Percentiles rank a stretch among this genome's conserved stretches.
These are phyloP conservation scores for Uropetala carovei DNA, from an alignment of 2,888 invertebrate genomes.

Conservation along the genomic window DNA sequence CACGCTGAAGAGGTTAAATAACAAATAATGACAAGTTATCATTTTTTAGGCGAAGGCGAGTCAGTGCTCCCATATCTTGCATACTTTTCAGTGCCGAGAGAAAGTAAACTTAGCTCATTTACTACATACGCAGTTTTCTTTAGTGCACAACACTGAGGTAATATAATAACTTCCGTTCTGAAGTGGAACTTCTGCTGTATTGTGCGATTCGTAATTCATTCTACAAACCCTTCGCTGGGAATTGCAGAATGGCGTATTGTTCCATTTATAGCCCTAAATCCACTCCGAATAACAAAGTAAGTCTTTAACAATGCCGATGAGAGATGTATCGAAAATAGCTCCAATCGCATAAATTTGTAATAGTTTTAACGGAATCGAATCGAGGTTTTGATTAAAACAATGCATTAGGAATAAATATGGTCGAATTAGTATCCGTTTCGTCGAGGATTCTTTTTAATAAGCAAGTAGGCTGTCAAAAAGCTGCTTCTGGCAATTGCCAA, in stretches of 20 bases:
- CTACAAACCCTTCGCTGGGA: not conserved
- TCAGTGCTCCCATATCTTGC: slow-evolving; percentile 37
- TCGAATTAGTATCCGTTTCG: no score
- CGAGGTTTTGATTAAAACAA: no score
- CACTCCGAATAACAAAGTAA: not conserved
- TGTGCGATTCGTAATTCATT: not conserved
- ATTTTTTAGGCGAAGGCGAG: not conserved
- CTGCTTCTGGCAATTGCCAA: not conserved
- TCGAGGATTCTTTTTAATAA: no score
- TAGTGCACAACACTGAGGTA: not conserved
- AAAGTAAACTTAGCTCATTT: not conserved
- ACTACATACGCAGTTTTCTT: not conserved
- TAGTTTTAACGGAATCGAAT: no score
- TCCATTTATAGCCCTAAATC: not conserved
- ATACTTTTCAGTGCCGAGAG: not conserved
- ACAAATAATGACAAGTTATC: slow-evolving; percentile 27
- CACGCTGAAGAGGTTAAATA: slow-evolving; percentile 2
- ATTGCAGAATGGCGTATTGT: not conserved
- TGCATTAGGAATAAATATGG: no score
- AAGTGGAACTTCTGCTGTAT: not conserved
- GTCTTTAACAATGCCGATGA: not conserved
- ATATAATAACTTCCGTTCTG: not conserved
- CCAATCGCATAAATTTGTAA: no score
- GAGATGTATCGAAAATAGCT: no score
- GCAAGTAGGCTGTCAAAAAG: no score